These are phyloP conservation scores for Podotricha telesiphe DNA, from an alignment of 2,888 invertebrate species.

Conservation along the genomic window DNA sequence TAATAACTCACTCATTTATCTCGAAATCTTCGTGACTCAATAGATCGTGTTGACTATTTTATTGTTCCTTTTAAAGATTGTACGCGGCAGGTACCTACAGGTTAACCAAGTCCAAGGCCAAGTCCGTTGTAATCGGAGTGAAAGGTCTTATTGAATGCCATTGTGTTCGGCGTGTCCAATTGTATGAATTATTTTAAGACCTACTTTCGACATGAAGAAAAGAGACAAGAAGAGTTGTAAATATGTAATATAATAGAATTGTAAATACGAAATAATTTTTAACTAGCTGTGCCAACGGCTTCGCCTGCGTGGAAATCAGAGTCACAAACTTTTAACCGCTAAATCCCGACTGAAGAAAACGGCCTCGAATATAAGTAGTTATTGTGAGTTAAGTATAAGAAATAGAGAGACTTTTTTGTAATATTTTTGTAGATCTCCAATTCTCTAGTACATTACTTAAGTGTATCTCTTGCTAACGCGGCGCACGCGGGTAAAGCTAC, in stretches of 20 bases:
- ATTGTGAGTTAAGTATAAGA: too few species aligned
- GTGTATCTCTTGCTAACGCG: too few species aligned
- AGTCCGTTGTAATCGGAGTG: conserved; percentile 38
- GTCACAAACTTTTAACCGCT: too few species aligned
- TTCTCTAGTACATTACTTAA: too few species aligned
- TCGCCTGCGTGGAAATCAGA: too few species aligned
- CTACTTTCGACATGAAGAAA: conserved; percentile 22
- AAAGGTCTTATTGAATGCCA: conserved; percentile 39
- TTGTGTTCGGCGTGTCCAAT: conserved; percentile 31
- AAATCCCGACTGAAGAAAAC: too few species aligned
- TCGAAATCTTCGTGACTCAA: conserved; percentile 28
- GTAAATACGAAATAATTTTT: too few species aligned
- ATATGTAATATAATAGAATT: neutral
- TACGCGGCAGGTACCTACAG: conserved; percentile 13
- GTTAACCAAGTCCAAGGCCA: conserved; percentile 44
- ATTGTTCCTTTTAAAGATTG: conserved; percentile 34
- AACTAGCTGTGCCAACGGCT: too few species aligned
- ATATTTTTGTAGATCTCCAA: too few species aligned
- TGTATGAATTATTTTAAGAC: conserved; percentile 20
- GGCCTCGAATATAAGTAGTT: too few species aligned
- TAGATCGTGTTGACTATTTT: conserved; percentile 27
- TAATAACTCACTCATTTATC: conserved; percentile 22
- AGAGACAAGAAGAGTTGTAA: conserved; percentile 37
- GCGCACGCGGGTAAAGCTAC: too few species aligned
- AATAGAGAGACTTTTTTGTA: too few species aligned